phyloP scores from a whole-genome alignment of 2,113 vertebrate genomes.

The Pheucticus melanocephalus region DNA sequence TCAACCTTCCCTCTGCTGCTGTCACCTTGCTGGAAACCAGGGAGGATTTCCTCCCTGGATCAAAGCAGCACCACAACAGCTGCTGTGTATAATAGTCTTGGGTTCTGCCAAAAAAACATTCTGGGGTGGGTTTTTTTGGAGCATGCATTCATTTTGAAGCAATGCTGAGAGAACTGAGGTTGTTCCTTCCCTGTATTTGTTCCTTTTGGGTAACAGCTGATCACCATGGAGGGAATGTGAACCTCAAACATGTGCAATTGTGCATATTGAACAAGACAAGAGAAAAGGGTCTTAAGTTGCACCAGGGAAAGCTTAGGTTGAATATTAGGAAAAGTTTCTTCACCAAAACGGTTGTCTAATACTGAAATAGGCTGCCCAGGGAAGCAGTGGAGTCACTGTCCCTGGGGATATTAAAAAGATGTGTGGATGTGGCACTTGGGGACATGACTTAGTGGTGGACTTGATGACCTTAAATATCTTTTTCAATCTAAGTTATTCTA shows the following conservation, averaged over 20 bases:
- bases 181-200: neutral
- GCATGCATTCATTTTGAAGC: neutral
- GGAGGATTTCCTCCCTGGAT: conserved; percentile 40
- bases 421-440: too few relatives aligned
- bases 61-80: neutral
- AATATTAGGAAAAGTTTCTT: neutral
- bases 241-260: neutral
- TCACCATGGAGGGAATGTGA: neutral
- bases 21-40: neutral
- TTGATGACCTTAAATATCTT: neutral
- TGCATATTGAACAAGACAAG: neutral
- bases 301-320: neutral
- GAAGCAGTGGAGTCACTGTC: neutral
- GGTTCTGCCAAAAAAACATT: neutral
- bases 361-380: neutral
- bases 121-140: neutral
- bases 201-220: neutral
- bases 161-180: neutral
- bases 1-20: neutral
- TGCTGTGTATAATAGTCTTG: neutral
- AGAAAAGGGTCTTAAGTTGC: neutral
- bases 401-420: neutral
- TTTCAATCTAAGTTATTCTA: neutral
- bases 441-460: neutral
- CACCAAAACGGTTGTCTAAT: neutral